A percentile compares a stretch with the other conserved stretches of the same genome.
Conservation (phyloP, 1,140 invertebrate genomes). For the Ylistrum balloti region DNA sequence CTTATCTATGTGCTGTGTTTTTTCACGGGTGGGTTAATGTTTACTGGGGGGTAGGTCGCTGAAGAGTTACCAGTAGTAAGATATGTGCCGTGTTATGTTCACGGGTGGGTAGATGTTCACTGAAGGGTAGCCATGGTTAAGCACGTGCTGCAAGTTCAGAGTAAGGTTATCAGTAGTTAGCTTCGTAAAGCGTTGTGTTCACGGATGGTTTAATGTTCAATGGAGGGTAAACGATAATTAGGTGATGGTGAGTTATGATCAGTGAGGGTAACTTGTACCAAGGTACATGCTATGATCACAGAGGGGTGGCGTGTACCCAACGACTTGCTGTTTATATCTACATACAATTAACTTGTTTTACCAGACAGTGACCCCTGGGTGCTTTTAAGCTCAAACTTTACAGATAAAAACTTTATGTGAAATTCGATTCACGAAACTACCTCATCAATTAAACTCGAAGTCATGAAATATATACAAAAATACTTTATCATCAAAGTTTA, state of each 20-base stretch:
- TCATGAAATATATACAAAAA: too few species aligned
- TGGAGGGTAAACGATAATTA: neutral
- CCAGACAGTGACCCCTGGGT: neutral
- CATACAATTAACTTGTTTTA: neutral
- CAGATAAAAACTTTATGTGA: neutral
- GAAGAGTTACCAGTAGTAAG: neutral
- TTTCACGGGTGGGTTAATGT: too few species aligned
- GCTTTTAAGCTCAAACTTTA: neutral
- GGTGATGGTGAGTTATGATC: neutral
- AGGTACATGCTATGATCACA: neutral
- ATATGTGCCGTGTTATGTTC: neutral
- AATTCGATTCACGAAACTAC: neutral
- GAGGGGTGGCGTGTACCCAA: neutral
- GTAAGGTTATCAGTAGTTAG: too few species aligned
- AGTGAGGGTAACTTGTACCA: neutral
- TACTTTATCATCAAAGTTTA: too few species aligned
- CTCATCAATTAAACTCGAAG: neutral
- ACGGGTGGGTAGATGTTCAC: neutral
- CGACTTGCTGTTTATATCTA: too few species aligned
- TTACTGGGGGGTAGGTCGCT: neutral
- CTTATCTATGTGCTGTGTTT: too few species aligned
- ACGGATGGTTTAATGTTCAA: neutral
- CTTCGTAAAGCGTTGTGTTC: neutral
- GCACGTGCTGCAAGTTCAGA: too few species aligned
- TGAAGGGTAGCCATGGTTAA: too few species aligned